Evolutionary conservation across 1,140 invertebrate species (phyloP).

Genomic region (Drosophila paulistorum): DNA sequence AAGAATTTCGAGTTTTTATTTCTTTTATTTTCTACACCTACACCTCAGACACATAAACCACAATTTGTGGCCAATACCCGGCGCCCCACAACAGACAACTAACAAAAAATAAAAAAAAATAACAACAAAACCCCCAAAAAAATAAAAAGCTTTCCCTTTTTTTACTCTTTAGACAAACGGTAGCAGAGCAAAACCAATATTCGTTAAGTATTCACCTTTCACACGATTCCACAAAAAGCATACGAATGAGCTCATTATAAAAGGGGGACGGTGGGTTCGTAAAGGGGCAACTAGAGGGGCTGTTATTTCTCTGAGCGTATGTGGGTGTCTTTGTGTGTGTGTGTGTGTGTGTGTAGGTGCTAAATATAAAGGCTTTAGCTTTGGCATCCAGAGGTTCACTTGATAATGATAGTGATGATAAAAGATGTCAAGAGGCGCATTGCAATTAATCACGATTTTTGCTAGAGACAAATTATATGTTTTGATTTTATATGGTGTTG

Average conservation of each 20-base stretch:
- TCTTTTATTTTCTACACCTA: slow-evolving; percentile 1
- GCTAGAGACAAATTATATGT: slow-evolving; percentile 48
- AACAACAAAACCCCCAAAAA: slow-evolving; percentile 41
- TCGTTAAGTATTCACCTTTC: slow-evolving; percentile 69
- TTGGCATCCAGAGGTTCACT: background rate
- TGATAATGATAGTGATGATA: slow-evolving; percentile 5
- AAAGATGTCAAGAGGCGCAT: slow-evolving; percentile 39
- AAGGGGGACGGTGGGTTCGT: slow-evolving; percentile 22
- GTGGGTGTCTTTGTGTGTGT: background rate
- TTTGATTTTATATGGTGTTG: slow-evolving; percentile 59
- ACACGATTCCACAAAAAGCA: slow-evolving; percentile 52
- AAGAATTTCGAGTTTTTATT: slow-evolving; percentile 27
- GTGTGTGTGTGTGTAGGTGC: background rate
- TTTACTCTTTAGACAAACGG: slow-evolving; percentile 46
- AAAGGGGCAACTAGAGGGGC: slow-evolving; percentile 38
- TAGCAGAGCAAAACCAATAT: slow-evolving; percentile 45
- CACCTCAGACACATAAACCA: slow-evolving; percentile 60
- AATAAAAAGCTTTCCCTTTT: slow-evolving; percentile 61
- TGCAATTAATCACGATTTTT: slow-evolving; percentile 69
- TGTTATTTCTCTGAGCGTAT: slow-evolving; percentile 20
- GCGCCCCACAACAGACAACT: slow-evolving; percentile 47
- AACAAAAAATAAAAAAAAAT: slow-evolving; percentile 1
- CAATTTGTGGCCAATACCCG: slow-evolving; percentile 56
- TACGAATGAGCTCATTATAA: slow-evolving; percentile 70
- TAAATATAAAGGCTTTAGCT: background rate